Conservation (phyloP, 2,888 invertebrate genomes). For the Athalia rosae region DNA sequence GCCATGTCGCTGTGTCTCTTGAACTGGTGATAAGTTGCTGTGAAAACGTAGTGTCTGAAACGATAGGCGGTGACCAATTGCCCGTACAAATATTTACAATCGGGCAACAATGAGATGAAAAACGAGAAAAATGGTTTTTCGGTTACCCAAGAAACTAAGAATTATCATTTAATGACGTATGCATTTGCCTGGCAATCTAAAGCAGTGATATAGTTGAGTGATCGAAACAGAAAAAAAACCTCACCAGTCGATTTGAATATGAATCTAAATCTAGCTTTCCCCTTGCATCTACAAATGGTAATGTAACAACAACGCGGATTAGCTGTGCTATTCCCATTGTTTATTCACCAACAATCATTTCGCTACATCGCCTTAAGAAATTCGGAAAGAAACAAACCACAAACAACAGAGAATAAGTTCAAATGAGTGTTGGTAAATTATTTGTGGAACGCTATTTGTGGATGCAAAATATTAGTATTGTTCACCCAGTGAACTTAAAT, state of each 20-base stretch:
- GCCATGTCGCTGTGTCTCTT: constrained; percentile 28
- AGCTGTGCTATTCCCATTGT: constrained; percentile 54
- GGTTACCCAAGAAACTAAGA: constrained; percentile 27
- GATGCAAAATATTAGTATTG: constrained; percentile 27
- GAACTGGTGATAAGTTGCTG: not conserved
- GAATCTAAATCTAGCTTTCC: constrained; percentile 49
- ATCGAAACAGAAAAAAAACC: constrained; percentile 56
- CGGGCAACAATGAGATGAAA: constrained; percentile 13
- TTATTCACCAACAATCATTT: constrained; percentile 53
- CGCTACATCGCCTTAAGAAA: not conserved
- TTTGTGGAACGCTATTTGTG: constrained; percentile 22
- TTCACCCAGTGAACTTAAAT: constrained; percentile 34
- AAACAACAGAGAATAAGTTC: constrained; percentile 5
- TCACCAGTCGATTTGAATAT: constrained; percentile 52
- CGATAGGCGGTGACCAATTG: constrained; percentile 1
- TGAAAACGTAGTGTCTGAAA: constrained; percentile 11
- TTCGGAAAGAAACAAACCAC: not conserved
- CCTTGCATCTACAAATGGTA: constrained; percentile 54
- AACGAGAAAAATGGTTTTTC: not conserved
- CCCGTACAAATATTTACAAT: constrained; percentile 29
- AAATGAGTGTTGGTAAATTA: constrained; percentile 21
- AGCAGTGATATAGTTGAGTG: constrained; percentile 54
- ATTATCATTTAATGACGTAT: constrained; percentile 53
- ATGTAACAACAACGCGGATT: constrained; percentile 55
- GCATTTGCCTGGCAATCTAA: constrained; percentile 55